These are phyloP conservation scores for Altica lythri DNA, from an alignment of 2,888 invertebrate genomes.

Conservation along the genomic window DNA sequence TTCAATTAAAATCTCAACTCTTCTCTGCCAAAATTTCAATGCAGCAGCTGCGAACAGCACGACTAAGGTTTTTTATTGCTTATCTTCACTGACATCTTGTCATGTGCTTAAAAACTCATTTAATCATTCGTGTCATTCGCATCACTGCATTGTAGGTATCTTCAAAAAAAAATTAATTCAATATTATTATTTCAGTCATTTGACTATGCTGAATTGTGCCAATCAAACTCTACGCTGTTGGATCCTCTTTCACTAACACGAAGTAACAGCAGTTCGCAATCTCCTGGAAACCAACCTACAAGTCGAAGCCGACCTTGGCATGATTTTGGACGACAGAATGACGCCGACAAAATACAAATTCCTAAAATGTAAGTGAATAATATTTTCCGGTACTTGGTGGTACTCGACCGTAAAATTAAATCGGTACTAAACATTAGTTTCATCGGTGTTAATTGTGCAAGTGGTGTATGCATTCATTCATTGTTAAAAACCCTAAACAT, in stretches of 20 bases:
- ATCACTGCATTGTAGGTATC: conserved; percentile 34
- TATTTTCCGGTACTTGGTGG: too few species aligned
- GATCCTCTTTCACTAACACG: conserved; percentile 55
- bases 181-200: conserved; percentile 70
- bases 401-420: too few species aligned
- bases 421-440: too few species aligned
- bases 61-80: conserved; percentile 33
- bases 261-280: conserved; percentile 52
- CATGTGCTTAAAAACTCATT: conserved; percentile 29
- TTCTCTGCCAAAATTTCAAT: conserved; percentile 20
- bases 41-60: conserved; percentile 30
- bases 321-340: conserved; percentile 91
- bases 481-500: too few species aligned
- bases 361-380: conserved; percentile 88
- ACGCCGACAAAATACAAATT: conserved; percentile 96
- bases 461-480: too few species aligned
- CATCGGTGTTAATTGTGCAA: too few species aligned
- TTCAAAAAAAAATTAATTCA: not conserved
- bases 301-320: conserved; percentile 88
- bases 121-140: conserved; percentile 38
- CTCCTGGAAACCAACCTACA: conserved; percentile 59
- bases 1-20: conserved; percentile 20
- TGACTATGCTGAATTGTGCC: conserved; percentile 91
- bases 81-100: not conserved
- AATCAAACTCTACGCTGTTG: conserved; percentile 56